These are phyloP conservation scores for Octopus sinensis DNA, from an alignment of 1,140 invertebrate genomes.

Conservation along the genomic window DNA sequence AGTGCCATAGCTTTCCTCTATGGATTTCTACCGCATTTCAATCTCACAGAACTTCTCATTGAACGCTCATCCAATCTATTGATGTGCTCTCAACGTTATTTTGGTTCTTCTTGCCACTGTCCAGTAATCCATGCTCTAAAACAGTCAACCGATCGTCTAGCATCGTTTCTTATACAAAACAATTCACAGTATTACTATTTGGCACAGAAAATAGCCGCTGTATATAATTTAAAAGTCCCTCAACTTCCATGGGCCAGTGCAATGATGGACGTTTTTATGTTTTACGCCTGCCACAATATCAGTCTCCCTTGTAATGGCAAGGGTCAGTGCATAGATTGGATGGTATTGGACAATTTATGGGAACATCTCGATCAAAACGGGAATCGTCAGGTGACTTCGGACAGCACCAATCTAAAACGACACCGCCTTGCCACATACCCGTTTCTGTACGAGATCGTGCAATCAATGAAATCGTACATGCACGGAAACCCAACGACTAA, in stretches of 20 bases:
- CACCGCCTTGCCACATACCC: conserved; percentile 52
- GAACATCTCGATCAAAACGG: conserved; percentile 46
- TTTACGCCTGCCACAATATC: conserved; percentile 79
- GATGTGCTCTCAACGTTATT: conserved; percentile 37
- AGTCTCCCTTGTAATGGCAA: conserved; percentile 67
- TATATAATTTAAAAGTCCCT: conserved; percentile 23
- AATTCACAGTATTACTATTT: conserved; percentile 17
- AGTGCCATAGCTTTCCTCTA: conserved; percentile 79
- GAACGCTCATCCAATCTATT: conserved; percentile 34
- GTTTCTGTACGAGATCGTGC: conserved; percentile 54
- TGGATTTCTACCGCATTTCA: conserved; percentile 68
- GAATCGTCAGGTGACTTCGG: conserved; percentile 28
- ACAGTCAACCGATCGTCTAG: conserved; percentile 28
- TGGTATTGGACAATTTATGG: conserved; percentile 46
- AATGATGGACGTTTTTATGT: conserved; percentile 75
- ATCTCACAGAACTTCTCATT: conserved; percentile 61
- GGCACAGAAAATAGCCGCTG: conserved; percentile 22
- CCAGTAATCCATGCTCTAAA: conserved; percentile 51
- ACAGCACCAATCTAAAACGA: conserved; percentile 26
- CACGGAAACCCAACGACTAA: conserved; percentile 75
- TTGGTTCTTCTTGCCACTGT: conserved; percentile 70
- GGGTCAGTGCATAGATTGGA: conserved; percentile 27
- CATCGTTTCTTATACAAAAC: conserved; percentile 30
- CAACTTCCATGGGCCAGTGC: conserved; percentile 46
- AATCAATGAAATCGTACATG: conserved; percentile 72